A percentile compares a stretch with the other conserved stretches of the same genome.
Evolutionary conservation across 2,113 vertebrate genomes (phyloP).

Genomic region (Vidua chalybeata): DNA sequence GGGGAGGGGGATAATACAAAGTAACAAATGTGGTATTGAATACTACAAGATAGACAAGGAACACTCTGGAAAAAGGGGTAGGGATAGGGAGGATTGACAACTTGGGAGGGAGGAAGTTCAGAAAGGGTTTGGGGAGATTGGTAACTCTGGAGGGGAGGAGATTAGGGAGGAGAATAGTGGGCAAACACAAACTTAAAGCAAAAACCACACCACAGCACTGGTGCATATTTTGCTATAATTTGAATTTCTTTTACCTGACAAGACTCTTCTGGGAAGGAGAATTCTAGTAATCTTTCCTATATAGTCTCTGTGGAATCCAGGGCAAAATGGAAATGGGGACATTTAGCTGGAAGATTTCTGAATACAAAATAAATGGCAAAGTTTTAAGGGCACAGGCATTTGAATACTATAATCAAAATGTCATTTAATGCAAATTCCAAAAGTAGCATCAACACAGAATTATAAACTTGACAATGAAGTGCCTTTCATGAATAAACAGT

Average conservation of each 20-base stretch:
- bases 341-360: constrained; percentile 65
- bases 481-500: constrained; percentile 56
- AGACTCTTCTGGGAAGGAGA: background rate
- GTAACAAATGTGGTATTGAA: no score
- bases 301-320: constrained; percentile 21
- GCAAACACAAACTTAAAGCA: no score
- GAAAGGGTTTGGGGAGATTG: no score
- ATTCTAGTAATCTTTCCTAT: background rate
- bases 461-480: constrained; percentile 51
- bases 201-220: no score
- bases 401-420: constrained; percentile 72
- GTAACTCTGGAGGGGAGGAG: no score
- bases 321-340: constrained; percentile 54
- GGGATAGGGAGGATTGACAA: no score
- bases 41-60: no score
- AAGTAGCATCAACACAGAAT: constrained; percentile 54
- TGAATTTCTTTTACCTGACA: constrained; percentile 8
- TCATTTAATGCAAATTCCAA: constrained; percentile 73
- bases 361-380: constrained; percentile 65
- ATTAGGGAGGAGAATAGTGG: no score
- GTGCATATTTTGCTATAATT: background rate
- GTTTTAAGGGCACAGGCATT: constrained; percentile 66
- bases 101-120: no score
- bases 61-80: no score
- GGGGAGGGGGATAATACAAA: no score